phyloP scores from a whole-genome alignment of 2,888 invertebrate genomes.

The Pharmacophagus antenor region DNA sequence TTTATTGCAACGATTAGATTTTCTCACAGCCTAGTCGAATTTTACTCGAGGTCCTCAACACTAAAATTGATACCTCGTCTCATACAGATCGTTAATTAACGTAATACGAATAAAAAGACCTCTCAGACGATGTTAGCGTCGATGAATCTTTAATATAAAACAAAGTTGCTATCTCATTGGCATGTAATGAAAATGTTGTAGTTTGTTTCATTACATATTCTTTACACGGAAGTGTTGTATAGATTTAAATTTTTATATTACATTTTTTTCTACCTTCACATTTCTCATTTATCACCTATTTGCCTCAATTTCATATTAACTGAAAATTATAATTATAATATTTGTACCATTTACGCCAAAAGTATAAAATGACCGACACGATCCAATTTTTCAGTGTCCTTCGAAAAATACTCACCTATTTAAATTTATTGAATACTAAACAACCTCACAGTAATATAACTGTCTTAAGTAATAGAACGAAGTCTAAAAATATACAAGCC shows the following conservation, averaged over 20 bases:
- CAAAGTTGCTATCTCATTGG: no score
- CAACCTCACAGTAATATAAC: conserved; percentile 32
- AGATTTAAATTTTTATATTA: no score
- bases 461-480: conserved; percentile 29
- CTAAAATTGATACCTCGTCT: conserved; percentile 7
- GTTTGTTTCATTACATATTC: no score
- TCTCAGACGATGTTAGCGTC: no score
- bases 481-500: conserved; percentile 38
- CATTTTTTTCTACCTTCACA: no score
- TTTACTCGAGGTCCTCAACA: conserved; percentile 12
- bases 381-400: conserved; percentile 48
- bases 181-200: no score
- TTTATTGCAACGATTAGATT: conserved; percentile 56
- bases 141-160: no score
- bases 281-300: no score
- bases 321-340: conserved; percentile 17
- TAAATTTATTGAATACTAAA: conserved; percentile 35
- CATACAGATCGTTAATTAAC: conserved; percentile 20
- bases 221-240: no score
- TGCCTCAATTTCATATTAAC: not conserved
- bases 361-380: conserved; percentile 42
- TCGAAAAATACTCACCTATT: conserved; percentile 40
- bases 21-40: conserved; percentile 30
- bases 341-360: conserved; percentile 32
- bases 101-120: not conserved